Evolutionary conservation across 2,888 invertebrate species (phyloP), one percentile per base, ranked within the genome.

Genomic region (Pogonocherus hispidulus): DNA sequence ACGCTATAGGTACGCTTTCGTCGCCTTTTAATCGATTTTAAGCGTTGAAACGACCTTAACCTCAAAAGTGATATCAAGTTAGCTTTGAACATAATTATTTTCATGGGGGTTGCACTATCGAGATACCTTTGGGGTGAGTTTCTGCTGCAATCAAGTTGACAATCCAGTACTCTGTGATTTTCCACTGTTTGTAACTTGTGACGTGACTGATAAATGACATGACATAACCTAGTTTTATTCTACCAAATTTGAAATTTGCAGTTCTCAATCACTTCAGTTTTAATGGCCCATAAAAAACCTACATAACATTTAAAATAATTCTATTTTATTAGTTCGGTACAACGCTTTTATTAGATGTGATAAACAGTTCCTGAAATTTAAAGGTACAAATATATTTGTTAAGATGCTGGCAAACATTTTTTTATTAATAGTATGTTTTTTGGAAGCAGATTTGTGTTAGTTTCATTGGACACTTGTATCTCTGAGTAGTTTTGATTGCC

Each of bases 161-260:
- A n/a, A 47, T 59, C 59, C 18, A 59, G 59, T 47, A 32, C 32
- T 59, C 47, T 32, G 22, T 19, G n/a, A 22, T 14, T 51, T 62
- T 18, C 22, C 20, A 37, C 35, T 23, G 32, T 35, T 62, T 51
- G 32, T 46, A 16, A 35, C 57, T n/a, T n/a, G n/a, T n/a, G n/a
- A n/a, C n/a, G n/a, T n/a, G n/a, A 23, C 14, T 62, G 62, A 62
- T 23, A 14, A 59, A 51, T 63, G 64, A 70, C 72, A 51, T 63
- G 64, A 70, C 72, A 74, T 77, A 77, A 77, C 77, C 76, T 71
- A 68, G 62, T 60, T 71, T 57, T 67, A 60, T 60, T 64, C 32
- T 20, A 22, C 55, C 3, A 41, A 14, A 14, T 27, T 27, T 47
- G 16, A 60, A 66, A 68, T 66, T 65, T 23, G 3, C 19, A 64